Evolutionary conservation across 1,140 invertebrate species (phyloP), one percentile per base, ranked within the genome.

Genomic region (Parapsyche elsis): DNA sequence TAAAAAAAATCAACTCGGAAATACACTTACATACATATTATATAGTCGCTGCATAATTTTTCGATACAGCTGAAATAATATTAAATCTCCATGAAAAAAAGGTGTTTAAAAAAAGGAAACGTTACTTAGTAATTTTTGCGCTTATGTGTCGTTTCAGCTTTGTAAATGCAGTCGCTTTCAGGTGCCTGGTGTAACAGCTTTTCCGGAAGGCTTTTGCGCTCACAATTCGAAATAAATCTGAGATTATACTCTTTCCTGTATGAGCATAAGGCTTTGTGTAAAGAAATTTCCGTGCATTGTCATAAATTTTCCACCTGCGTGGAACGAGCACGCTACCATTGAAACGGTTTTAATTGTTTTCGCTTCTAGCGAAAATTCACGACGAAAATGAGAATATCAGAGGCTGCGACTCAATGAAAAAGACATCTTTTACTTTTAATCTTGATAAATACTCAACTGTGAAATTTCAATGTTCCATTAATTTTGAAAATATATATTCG

Each of bases 271-370:
- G 73, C 73, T 75, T 75, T 75, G 49, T 75, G 73, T 46, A 75
- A 75, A 75, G 73, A 75, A 75, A 75, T 75, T 75, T 75, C 45
- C 73, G 73, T 75, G 73, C 73, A 75, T 75, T 75, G 73, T 75
- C 73, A 75, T 75, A 75, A 75, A 75, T 75, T 75, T 75, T 75
- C 73, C 73, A 75, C 73, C 46, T 75, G 73, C 73, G 73, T 46
- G 49, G 24, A 75, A 57, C 44, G 46, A 46, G 23, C 49, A 24
- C 14, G 45, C 23, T 26, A 14, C 45, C 73, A 12, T 10, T 46
- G 46, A 53, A 75, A 75, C 49, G 73, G 44, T 57, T 75, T 75
- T 75, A 75, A 75, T 75, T 75, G 73, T 57, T 75, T 75, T 75
- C 73, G 16, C 73, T 57, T 16, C 19, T 10, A 24, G 71, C n/a